phyloP scores from a whole-genome alignment of 2,797 vertebrate genomes.

The Sebastes umbrosus region DNA sequence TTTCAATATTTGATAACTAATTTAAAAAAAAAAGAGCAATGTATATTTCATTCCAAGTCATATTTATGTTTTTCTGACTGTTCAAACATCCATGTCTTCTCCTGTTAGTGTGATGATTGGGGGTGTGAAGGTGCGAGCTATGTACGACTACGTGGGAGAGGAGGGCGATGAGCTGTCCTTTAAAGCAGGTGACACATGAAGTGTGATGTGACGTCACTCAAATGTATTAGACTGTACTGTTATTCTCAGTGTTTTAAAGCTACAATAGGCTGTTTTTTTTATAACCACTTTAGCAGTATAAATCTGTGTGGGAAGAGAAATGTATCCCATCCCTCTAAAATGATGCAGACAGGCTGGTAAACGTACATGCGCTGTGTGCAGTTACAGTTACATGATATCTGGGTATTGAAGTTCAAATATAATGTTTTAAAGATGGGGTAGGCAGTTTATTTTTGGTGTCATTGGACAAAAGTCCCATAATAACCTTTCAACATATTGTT shows the following conservation, averaged over 20 bases:
- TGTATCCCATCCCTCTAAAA: not conserved
- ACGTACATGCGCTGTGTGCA: not conserved
- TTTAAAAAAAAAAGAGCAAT: not conserved
- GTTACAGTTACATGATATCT: not conserved
- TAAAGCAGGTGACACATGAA: conserved; percentile 79
- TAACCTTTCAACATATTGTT: not conserved
- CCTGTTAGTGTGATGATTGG: conserved; percentile 83
- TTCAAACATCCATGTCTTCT: conserved; percentile 4
- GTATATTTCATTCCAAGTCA: not conserved
- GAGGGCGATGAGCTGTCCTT: conserved; percentile 85
- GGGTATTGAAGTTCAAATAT: not conserved
- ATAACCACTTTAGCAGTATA: not conserved
- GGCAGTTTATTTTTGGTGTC: too few relatives aligned
- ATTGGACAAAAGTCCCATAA: too few relatives aligned
- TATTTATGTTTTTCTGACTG: not conserved
- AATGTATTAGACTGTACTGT: not conserved
- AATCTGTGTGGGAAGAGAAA: not conserved
- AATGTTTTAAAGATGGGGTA: not conserved
- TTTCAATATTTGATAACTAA: not conserved
- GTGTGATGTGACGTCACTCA: conserved; percentile 10
- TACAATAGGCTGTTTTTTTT: not conserved
- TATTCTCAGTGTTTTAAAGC: conserved; percentile 2
- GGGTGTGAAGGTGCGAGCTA: conserved; percentile 83
- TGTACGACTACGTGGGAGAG: conserved; percentile 83
- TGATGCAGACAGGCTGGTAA: not conserved